Base-by-base conservation (phyloP, 1,140 invertebrate species). In the Cotesia typhae region DNA sequence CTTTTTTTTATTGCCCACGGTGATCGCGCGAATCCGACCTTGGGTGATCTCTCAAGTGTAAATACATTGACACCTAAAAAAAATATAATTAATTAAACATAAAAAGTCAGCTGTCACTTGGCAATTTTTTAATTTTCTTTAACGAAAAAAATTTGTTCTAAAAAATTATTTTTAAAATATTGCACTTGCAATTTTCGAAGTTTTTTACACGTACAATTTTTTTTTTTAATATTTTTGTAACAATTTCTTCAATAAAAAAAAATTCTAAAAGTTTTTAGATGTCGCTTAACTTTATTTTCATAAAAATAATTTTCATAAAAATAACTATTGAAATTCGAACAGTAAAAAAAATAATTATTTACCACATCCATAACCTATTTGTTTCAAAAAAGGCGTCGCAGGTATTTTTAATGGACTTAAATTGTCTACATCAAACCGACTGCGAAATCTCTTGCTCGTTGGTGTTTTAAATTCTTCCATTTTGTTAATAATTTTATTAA, bases 1-100 rank as follows among this genome's bases (percentile, higher is more conserved):
- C 92, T 75, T 85, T 92, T 92, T 79, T 96, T 96, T 1, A 95
- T 87, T 4, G 94, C 94, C 94, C 94, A 96, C 1, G 94, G 94
- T 2, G 94, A 95, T 55, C 89, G 83, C 2, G 88, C 83, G 76
- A 90, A 88, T 41, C 91, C 90, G 4, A 88, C 87, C 77, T 87
- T 87, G 1, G 93, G 92, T 0, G 92, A 93, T 76, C 94, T 86
- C 71, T 94, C 88, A 73, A 95, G 80, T 72, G 92, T 90, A 83
- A 93, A 94, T 4, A 96, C 93, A 74, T 89, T 90, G 28, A 95
- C 90, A 70, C 94, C 94, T 93, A 78, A 78, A 71, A 84, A 78
- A 79, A 76, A 74, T 81, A 76, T 28, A 85, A 81, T 59, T 72
- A 28, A 20, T 71, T 71, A 47, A 70, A 69, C 10, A 17, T 17